Base-by-base conservation (phyloP, 2,888 invertebrate species). In the Ornithoptera alexandrae region DNA sequence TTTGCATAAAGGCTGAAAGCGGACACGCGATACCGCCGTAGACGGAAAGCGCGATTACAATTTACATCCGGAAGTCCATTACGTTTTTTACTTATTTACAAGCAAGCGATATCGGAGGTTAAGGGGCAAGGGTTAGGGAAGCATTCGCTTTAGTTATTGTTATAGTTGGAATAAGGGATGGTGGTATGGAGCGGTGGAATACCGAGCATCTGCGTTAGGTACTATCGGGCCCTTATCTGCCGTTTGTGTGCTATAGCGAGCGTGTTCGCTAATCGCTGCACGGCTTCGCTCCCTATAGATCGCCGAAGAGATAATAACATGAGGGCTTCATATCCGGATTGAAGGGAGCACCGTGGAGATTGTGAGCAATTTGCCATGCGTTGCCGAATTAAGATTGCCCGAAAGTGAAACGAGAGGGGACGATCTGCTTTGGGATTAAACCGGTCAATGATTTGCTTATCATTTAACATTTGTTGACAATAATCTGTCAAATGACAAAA, bases 211-310 rank as follows among this genome's bases (percentile, higher is more conserved):
- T 79, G 81, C 81, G 79, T 86, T 86, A 84, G 79, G 79, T 76
- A 77, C 77, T 85, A 87, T 85, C 87, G 78, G 75, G 73, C 73
- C 78, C 82, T 86, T 86, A 88, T 88, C 86, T 78, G 75, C 78
- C 81, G 81, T 72, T 73, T 67, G 75, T 77, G 73, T 83, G 84
- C 87, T 81, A 82, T 78, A 81, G 77, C 75, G 80, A 85, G 83
- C 84, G 81, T 80, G 81, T 82, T 85, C 79, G 86, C 86, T 89
- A 90, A 90, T 92, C 89, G 84, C 79, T 78, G 83, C 83, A 85
- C 82, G 84, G 83, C 81, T 82, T 84, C 81, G 77, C 84, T 83
- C 84, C 84, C 86, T 80, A 82, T 80, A 85, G 86, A 87, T 88
- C 81, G 81, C 78, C 82, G 78, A 77, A 74, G 75, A 79, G 87